These are phyloP conservation scores for Xyliphius kryptos DNA, from an alignment of 2,113 vertebrate genomes.

Conservation along the genomic window DNA sequence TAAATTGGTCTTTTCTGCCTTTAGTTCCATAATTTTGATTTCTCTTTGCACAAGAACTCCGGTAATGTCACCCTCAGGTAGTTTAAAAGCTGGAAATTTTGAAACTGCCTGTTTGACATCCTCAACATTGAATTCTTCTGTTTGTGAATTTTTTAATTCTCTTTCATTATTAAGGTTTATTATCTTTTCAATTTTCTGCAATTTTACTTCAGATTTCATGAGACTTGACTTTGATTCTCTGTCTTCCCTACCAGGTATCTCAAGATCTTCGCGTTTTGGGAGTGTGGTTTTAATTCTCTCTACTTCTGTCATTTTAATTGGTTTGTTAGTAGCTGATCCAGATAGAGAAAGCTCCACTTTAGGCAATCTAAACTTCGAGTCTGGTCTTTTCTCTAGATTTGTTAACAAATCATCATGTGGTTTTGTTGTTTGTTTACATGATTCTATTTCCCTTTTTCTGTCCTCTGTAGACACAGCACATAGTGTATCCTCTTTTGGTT, in stretches of 20 bases:
- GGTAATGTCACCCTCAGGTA: constrained; percentile 59
- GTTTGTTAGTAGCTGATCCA: constrained; percentile 44
- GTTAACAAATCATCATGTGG: constrained; percentile 10
- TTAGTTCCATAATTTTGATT: constrained; percentile 62
- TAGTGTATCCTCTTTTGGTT: constrained; percentile 5
- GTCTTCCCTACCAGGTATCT: constrained; percentile 68
- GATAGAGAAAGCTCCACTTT: constrained; percentile 37
- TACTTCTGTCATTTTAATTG: constrained; percentile 35
- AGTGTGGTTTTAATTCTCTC: constrained; percentile 45
- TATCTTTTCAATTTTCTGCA: constrained; percentile 41
- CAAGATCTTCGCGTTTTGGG: constrained; percentile 69
- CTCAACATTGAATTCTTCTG: constrained; percentile 58
- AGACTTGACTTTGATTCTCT: constrained; percentile 30
- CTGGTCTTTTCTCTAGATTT: constrained; percentile 29
- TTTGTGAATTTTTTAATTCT: constrained; percentile 42
- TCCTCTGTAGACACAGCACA: no score
- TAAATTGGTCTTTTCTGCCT: constrained; percentile 59
- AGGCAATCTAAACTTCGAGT: constrained; percentile 51
- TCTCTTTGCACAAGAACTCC: constrained; percentile 60
- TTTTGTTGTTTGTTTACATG: no score
- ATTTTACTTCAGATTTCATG: constrained; percentile 42
- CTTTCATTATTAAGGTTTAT: constrained; percentile 29
- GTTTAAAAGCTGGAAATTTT: constrained; percentile 64
- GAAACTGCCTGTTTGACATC: constrained; percentile 65
- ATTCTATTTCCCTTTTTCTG: no score